Percentiles rank a stretch among this genome's conserved stretches.
Conservation (phyloP, 2,888 invertebrate genomes). For the Drosophila meridionalis region DNA sequence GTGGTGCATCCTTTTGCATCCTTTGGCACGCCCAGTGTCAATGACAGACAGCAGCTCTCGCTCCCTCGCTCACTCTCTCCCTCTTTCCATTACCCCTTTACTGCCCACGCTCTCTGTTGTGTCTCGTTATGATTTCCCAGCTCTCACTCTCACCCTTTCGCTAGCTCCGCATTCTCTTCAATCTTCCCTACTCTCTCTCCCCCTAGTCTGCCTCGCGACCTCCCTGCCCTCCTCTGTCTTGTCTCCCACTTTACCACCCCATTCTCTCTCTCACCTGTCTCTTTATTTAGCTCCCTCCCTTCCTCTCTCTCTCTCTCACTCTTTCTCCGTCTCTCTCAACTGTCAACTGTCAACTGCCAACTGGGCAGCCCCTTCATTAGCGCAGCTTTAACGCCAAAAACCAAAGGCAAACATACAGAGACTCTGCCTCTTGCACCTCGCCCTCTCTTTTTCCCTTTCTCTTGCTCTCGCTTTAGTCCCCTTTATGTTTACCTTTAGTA, state of each 20-base stretch:
- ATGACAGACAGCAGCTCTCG: constrained; percentile 50
- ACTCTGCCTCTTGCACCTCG: not conserved
- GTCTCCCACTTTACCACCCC: not conserved
- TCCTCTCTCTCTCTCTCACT: not conserved
- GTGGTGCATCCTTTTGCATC: constrained; percentile 42
- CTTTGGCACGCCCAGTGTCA: constrained; percentile 68
- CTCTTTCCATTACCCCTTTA: not conserved
- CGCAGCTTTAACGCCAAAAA: constrained; percentile 49
- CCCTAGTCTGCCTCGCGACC: not conserved
- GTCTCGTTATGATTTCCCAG: not conserved
- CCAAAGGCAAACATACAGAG: constrained; percentile 19
- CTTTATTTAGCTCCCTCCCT: not conserved
- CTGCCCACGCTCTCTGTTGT: not conserved
- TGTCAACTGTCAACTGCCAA: constrained; percentile 35
- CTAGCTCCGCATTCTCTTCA: not conserved
- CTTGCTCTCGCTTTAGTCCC: not conserved
- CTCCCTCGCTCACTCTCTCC: not conserved
- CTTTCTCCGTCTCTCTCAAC: not conserved
- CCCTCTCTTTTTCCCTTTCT: not conserved
- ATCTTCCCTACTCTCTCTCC: not conserved
- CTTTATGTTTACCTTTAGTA: constrained; percentile 12
- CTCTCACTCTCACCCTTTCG: not conserved
- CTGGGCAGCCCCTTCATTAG: constrained; percentile 54
- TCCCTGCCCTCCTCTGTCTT: not conserved
- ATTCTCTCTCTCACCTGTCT: not conserved